These are phyloP conservation scores for Cololabis saira DNA, from an alignment of 2,113 vertebrate species.

Conservation along the genomic window DNA sequence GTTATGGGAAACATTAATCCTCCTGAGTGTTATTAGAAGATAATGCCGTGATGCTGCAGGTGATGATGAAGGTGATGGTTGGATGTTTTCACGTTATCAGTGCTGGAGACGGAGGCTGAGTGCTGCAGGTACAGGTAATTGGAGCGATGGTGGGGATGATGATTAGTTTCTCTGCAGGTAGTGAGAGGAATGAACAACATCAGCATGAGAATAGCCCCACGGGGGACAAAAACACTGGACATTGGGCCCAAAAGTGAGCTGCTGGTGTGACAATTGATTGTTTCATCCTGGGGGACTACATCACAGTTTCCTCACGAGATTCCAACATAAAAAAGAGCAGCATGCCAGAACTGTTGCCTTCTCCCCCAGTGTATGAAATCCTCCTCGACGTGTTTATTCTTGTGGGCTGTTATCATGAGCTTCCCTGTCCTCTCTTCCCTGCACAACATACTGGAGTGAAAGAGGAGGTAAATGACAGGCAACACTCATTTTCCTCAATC, in stretches of 20 bases:
- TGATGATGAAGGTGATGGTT: conserved; percentile 5
- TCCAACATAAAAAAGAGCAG: neutral
- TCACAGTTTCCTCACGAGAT: neutral
- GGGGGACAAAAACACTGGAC: neutral
- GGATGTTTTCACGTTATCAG: conserved; percentile 7
- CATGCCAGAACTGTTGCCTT: neutral
- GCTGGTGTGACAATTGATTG: conserved; percentile 1
- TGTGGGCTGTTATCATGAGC: neutral
- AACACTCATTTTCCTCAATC: neutral
- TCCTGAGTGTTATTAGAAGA: conserved; percentile 2
- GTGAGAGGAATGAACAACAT: neutral
- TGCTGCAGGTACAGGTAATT: conserved; percentile 7
- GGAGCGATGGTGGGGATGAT: neutral
- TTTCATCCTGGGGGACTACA: neutral
- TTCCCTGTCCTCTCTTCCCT: neutral
- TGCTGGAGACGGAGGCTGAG: neutral
- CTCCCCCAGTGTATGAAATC: neutral
- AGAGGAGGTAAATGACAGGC: neutral
- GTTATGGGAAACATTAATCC: conserved; percentile 7
- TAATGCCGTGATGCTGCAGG: neutral
- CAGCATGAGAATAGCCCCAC: neutral
- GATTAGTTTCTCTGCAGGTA: conserved; percentile 14
- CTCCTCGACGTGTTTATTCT: conserved; percentile 2
- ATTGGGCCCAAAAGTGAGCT: neutral
- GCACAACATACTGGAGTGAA: neutral